A percentile compares a stretch with the other conserved stretches of the same genome.
Evolutionary conservation across 2,888 invertebrate species (phyloP).

Genomic region (Diarsia brunnea): DNA sequence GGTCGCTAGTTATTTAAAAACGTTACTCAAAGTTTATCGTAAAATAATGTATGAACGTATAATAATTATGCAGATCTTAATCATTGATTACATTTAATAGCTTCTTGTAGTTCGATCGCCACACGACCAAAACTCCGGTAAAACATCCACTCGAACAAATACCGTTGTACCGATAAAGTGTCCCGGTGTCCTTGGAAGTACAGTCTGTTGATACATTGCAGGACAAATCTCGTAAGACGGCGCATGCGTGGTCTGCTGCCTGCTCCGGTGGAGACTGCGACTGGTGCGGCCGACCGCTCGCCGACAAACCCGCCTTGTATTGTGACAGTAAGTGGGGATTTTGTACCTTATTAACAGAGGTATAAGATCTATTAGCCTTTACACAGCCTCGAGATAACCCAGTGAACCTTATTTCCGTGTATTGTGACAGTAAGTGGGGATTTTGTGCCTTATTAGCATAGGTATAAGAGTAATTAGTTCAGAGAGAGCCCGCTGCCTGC

Average conservation of each 20-base stretch:
- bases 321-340: constrained; percentile 94
- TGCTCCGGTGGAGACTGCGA: constrained; percentile 93
- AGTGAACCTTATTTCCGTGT: too few species aligned
- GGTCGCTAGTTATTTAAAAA: too few species aligned
- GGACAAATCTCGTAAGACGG: constrained; percentile 94
- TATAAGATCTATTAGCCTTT: neutral
- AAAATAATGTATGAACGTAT: too few species aligned
- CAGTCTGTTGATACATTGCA: constrained; percentile 72
- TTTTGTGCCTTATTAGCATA: too few species aligned
- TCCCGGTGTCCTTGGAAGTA: constrained; percentile 48
- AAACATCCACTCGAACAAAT: neutral
- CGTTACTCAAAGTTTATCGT: too few species aligned
- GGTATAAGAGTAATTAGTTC: too few species aligned
- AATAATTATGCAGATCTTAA: too few species aligned
- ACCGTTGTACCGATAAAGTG: constrained; percentile 42
- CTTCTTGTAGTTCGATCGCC: too few species aligned
- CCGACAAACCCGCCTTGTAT: constrained; percentile 95
- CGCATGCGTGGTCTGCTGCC: constrained; percentile 94
- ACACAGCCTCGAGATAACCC: too few species aligned
- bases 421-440: too few species aligned
- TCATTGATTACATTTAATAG: too few species aligned
- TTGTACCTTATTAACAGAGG: neutral
- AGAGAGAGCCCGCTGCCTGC: too few species aligned
- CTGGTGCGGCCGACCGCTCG: constrained; percentile 94
- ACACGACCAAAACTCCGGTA: neutral